phyloP scores from a whole-genome alignment of 2,888 invertebrate species.

The Phrixothrix hirtus region DNA sequence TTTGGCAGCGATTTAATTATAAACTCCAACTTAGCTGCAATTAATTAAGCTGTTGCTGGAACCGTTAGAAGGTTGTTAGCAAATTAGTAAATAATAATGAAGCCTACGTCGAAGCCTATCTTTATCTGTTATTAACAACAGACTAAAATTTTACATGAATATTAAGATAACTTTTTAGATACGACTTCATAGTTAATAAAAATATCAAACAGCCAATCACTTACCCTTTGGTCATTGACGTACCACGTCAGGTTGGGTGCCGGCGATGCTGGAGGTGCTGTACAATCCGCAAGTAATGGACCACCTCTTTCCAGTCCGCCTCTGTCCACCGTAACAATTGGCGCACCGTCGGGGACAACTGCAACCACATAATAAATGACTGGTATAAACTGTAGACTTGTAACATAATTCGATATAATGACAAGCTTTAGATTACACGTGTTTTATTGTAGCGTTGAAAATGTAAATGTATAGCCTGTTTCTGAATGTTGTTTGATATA shows the following conservation, averaged over 20 bases:
- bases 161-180: no score
- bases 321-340: slow-evolving; percentile 63
- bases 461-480: slow-evolving; percentile 8
- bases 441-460: slow-evolving; percentile 9
- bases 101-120: no score
- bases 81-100: no score
- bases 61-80: no score
- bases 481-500: slow-evolving; percentile 16
- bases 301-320: slow-evolving; percentile 63
- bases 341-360: slow-evolving; percentile 65
- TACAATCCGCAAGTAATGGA: slow-evolving; percentile 64
- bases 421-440: slow-evolving; percentile 10
- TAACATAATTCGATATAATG: slow-evolving; percentile 5
- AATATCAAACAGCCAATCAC: no score
- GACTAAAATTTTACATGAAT: no score
- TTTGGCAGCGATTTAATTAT: no score
- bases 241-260: slow-evolving; percentile 68
- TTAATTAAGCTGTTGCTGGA: no score
- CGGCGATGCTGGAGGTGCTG: slow-evolving; percentile 64
- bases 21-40: no score
- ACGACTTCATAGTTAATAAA: no score
- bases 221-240: slow-evolving; percentile 65
- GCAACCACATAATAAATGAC: slow-evolving; percentile 38
- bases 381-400: slow-evolving; percentile 13
- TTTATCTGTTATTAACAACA: no score